Conservation (phyloP, 2,113 vertebrate species). For the Solea senegalensis region DNA sequence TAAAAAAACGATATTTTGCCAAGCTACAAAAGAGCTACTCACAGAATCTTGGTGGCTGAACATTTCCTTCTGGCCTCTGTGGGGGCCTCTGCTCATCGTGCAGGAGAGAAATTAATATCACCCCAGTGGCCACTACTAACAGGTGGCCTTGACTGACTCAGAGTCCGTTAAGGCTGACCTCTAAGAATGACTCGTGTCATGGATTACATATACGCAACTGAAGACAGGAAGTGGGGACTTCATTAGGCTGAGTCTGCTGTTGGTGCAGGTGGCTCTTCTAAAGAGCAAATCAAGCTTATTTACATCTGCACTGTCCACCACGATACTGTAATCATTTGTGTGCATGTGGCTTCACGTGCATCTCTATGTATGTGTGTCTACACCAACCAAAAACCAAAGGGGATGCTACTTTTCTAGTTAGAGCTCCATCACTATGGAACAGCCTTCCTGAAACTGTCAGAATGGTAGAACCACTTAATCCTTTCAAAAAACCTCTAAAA, state of each 20-base stretch:
- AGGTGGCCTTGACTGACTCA: slow-evolving; percentile 64
- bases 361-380: not conserved
- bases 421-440: too few species aligned
- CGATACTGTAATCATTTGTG: not conserved
- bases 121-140: slow-evolving; percentile 52
- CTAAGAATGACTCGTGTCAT: slow-evolving; percentile 18
- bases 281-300: slow-evolving; percentile 1
- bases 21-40: not conserved
- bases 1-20: too few species aligned
- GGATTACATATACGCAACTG: slow-evolving; percentile 27
- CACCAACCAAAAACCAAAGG: not conserved
- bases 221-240: slow-evolving; percentile 30
- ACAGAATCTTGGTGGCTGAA: slow-evolving; percentile 3
- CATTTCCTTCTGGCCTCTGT: slow-evolving; percentile 28
- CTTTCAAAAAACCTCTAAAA: too few species aligned
- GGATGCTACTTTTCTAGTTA: too few species aligned
- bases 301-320: not conserved
- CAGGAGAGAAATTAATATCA: slow-evolving; percentile 46
- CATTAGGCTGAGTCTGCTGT: slow-evolving; percentile 19
- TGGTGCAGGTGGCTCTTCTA: slow-evolving; percentile 23
- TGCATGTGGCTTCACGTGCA: not conserved
- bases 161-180: slow-evolving; percentile 41
- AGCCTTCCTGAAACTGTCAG: too few species aligned
- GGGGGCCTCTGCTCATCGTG: slow-evolving; percentile 29
- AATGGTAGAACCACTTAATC: too few species aligned